Evolutionary conservation across 2,113 vertebrate genomes (phyloP).

Genomic region (Circaetus cinerascens): DNA sequence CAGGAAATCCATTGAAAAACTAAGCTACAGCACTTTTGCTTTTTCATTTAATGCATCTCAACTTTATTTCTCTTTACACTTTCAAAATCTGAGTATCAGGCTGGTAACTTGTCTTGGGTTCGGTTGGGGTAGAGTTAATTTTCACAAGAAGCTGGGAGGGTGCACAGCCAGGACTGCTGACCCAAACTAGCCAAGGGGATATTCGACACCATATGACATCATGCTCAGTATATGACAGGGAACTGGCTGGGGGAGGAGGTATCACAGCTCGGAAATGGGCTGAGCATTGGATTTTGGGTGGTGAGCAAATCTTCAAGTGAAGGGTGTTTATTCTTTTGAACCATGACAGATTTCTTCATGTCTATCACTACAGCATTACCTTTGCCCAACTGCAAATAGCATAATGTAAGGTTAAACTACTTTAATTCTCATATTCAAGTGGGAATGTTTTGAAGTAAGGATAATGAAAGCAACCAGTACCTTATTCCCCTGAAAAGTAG

Average conservation of each 20-base stretch:
- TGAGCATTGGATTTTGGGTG: too few relatives aligned
- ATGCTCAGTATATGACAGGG: too few relatives aligned
- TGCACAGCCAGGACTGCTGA: too few relatives aligned
- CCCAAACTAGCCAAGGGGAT: too few relatives aligned
- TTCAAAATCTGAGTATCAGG: background rate
- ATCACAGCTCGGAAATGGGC: too few relatives aligned
- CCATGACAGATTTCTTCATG: background rate
- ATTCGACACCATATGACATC: too few relatives aligned
- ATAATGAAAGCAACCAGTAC: background rate
- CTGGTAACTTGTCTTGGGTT: background rate
- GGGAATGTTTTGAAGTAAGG: background rate
- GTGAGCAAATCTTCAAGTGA: background rate
- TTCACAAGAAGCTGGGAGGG: too few relatives aligned
- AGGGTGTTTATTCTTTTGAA: background rate
- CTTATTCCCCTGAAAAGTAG: background rate
- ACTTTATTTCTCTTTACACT: background rate
- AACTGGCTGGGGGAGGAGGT: too few relatives aligned
- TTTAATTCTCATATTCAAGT: background rate
- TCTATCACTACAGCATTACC: background rate
- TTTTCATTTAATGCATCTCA: background rate
- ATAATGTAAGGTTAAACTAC: background rate
- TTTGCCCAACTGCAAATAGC: background rate
- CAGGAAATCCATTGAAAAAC: background rate
- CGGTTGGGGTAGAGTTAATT: too few relatives aligned
- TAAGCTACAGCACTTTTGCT: background rate